Conservation (phyloP, 2,888 invertebrate species). For the Hoplodrina ambigua region DNA sequence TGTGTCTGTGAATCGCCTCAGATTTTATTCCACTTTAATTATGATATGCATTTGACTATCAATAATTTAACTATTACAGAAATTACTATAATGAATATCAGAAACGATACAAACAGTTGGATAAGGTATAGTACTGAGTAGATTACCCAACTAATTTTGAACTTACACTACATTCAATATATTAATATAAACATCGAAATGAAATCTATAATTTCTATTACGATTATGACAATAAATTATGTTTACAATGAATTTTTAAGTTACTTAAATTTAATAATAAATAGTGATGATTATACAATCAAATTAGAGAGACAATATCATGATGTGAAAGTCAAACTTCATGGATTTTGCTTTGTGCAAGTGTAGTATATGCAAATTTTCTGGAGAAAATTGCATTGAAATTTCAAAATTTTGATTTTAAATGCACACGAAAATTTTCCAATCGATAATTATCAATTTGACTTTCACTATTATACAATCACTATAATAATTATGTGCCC, state of each 20-base stretch:
- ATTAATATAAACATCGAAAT: conserved; percentile 88
- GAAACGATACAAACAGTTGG: conserved; percentile 84
- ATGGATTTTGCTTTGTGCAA: conserved; percentile 70
- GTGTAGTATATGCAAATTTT: conserved; percentile 51
- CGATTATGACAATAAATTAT: conserved; percentile 89
- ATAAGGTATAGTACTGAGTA: conserved; percentile 80
- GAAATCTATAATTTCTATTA: conserved; percentile 88
- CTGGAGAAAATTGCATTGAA: conserved; percentile 46
- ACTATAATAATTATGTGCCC: conserved; percentile 77
- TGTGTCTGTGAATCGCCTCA: conserved; percentile 77
- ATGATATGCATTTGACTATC: conserved; percentile 89
- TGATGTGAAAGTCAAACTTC: conserved; percentile 80
- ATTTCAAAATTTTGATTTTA: conserved; percentile 47
- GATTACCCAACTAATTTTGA: conserved; percentile 84
- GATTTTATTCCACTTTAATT: conserved; percentile 73
- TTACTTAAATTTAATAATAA: conserved; percentile 90
- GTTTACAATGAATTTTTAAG: conserved; percentile 85
- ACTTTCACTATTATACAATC: conserved; percentile 78
- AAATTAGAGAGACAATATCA: conserved; percentile 89
- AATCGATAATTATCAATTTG: conserved; percentile 67
- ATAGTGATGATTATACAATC: conserved; percentile 87
- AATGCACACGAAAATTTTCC: conserved; percentile 55
- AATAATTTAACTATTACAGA: conserved; percentile 87
- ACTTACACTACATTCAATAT: conserved; percentile 88
- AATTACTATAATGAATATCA: conserved; percentile 82